Percentiles rank a stretch among this genome's conserved stretches.
These are phyloP conservation scores for Dysmachus trigonus DNA, from an alignment of 2,888 invertebrate genomes.

Conservation along the genomic window DNA sequence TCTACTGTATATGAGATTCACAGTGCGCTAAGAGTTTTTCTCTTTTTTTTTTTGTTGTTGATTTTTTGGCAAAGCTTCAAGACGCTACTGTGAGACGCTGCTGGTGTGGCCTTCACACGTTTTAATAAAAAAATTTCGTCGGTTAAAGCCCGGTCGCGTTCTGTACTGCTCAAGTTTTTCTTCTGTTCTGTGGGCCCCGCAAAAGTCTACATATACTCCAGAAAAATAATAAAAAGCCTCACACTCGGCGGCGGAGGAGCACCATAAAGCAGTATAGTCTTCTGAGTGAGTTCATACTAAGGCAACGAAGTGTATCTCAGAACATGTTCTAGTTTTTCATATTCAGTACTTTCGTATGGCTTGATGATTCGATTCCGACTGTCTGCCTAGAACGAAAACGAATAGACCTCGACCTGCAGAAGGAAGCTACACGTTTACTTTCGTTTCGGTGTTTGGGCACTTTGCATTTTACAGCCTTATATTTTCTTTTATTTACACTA, in stretches of 20 bases:
- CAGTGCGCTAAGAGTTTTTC: not conserved
- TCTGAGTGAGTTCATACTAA: constrained; percentile 19
- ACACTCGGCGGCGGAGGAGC: not conserved
- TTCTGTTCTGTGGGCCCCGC: not conserved
- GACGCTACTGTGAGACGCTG: not conserved
- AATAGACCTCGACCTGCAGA: constrained; percentile 27
- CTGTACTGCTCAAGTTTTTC: not conserved
- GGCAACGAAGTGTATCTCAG: constrained; percentile 20
- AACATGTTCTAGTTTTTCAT: constrained; percentile 35
- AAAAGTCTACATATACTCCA: constrained; percentile 1
- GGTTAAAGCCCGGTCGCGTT: constrained; percentile 20
- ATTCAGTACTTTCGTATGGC: not conserved
- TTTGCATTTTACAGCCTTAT: not conserved
- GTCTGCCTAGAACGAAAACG: constrained; percentile 18
- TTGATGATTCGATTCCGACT: not conserved
- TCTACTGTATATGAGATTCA: not conserved
- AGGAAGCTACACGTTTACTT: constrained; percentile 20
- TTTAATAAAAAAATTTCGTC: constrained; percentile 23
- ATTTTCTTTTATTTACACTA: not conserved
- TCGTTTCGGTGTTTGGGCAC: constrained; percentile 13
- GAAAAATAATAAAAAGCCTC: not conserved
- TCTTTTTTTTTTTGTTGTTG: too few species aligned
- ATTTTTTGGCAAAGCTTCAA: constrained; percentile 10
- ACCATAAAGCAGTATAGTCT: not conserved
- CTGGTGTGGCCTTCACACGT: constrained; percentile 12